A percentile compares a stretch with the other conserved stretches of the same genome.
These are phyloP conservation scores for Leptobrachium ailaonicum DNA, from an alignment of 2,113 vertebrate species.

Conservation along the genomic window DNA sequence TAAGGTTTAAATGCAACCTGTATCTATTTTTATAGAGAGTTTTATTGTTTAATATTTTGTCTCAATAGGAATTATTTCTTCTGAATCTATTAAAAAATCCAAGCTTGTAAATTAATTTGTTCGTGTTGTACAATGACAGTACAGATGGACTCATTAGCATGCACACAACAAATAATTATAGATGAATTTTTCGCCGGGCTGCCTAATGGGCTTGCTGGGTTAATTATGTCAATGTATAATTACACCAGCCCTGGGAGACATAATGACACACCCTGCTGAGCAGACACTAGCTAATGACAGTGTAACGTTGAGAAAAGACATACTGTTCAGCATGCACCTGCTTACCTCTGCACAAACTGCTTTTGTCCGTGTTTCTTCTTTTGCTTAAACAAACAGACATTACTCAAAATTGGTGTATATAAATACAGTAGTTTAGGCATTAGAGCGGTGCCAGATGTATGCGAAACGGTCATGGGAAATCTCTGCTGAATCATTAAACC, in stretches of 20 bases:
- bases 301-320: constrained; percentile 81
- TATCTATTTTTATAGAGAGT: no score
- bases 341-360: constrained; percentile 75
- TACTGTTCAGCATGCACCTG: constrained; percentile 81
- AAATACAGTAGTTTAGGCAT: constrained; percentile 43
- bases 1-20: no score
- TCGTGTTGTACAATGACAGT: constrained; percentile 97
- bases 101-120: constrained; percentile 99
- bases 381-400: constrained; percentile 51
- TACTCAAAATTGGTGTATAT: constrained; percentile 49
- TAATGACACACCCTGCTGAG: constrained; percentile 89
- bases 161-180: constrained; percentile 99
- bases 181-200: constrained; percentile 92
- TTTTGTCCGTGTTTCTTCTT: constrained; percentile 53
- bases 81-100: constrained; percentile 79
- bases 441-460: constrained; percentile 33
- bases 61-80: constrained; percentile 71
- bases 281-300: constrained; percentile 90
- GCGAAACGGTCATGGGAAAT: background rate
- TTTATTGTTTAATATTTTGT: constrained; percentile 56
- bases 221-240: constrained; percentile 99
- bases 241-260: constrained; percentile 97
- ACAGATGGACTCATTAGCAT: constrained; percentile 99
- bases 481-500: constrained; percentile 8
- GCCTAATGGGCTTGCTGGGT: constrained; percentile 99